A percentile compares a stretch with the other conserved stretches of the same genome.
phyloP scores from a whole-genome alignment of 1,140 invertebrate species.

The Bombus difficillimus region DNA sequence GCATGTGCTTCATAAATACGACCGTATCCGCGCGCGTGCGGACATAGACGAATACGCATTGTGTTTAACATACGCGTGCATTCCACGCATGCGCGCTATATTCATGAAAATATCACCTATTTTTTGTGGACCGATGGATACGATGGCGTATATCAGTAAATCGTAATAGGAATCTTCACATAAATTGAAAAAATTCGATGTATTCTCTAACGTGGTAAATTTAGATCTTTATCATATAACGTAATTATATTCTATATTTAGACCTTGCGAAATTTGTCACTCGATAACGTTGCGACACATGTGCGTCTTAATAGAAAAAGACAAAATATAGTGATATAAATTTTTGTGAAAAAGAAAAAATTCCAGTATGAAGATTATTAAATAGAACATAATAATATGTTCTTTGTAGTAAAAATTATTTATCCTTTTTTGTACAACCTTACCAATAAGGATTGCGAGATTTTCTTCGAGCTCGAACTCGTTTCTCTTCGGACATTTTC shows the following conservation, averaged over 20 bases:
- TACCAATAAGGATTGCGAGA: no score
- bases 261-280: neutral
- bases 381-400: no score
- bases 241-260: neutral
- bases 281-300: neutral
- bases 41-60: neutral
- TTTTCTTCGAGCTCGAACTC: no score
- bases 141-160: neutral
- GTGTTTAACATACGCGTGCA: slow-evolving; percentile 10
- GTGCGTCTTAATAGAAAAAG: neutral
- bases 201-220: no score
- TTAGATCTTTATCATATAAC: neutral
- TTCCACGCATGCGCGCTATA: neutral
- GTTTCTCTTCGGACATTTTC: no score
- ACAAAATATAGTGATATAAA: neutral
- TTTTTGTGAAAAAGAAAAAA: neutral
- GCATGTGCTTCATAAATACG: slow-evolving; percentile 27
- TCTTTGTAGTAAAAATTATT: no score
- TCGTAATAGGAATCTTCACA: neutral
- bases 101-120: slow-evolving; percentile 13
- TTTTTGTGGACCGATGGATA: neutral
- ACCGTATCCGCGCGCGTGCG: neutral
- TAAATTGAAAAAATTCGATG: neutral
- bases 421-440: no score
- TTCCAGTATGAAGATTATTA: neutral